Conservation (phyloP, 2,113 vertebrate genomes). For the Stegastes partitus region DNA sequence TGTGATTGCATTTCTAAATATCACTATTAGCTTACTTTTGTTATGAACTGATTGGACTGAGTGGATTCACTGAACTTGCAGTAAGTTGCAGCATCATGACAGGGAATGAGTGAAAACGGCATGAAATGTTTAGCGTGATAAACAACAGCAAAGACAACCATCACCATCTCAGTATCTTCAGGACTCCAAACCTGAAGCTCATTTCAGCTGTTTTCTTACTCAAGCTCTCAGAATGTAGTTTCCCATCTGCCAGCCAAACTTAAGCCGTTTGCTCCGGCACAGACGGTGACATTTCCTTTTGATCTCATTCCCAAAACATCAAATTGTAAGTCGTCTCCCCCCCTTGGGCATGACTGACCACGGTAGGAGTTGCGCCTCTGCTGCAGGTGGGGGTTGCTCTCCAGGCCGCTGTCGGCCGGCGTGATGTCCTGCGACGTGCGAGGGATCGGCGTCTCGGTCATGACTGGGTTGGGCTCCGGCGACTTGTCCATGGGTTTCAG, state of each 20-base stretch:
- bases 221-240: slow-evolving; percentile 29
- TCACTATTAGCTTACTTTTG: neutral
- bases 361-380: slow-evolving; percentile 97
- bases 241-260: slow-evolving; percentile 13
- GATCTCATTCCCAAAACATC: slow-evolving; percentile 37
- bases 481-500: slow-evolving; percentile 98
- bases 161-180: neutral
- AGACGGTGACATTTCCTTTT: slow-evolving; percentile 37
- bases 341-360: slow-evolving; percentile 82
- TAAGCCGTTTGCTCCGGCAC: slow-evolving; percentile 20
- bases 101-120: slow-evolving; percentile 67
- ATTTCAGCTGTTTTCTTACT: slow-evolving; percentile 32
- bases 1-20: slow-evolving; percentile 32
- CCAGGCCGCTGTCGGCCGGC: slow-evolving; percentile 92
- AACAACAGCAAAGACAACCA: slow-evolving; percentile 30
- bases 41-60: neutral
- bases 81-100: slow-evolving; percentile 21
- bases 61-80: neutral
- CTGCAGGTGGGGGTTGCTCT: slow-evolving; percentile 90
- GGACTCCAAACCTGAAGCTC: neutral
- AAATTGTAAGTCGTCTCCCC: neutral
- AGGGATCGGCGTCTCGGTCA: slow-evolving; percentile 97
- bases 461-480: slow-evolving; percentile 95
- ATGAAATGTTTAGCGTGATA: slow-evolving; percentile 73
- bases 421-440: slow-evolving; percentile 97